Percentiles rank a stretch among this genome's conserved stretches.
Conservation (phyloP, 2,113 vertebrate species). For the Myotis brandtii region DNA sequence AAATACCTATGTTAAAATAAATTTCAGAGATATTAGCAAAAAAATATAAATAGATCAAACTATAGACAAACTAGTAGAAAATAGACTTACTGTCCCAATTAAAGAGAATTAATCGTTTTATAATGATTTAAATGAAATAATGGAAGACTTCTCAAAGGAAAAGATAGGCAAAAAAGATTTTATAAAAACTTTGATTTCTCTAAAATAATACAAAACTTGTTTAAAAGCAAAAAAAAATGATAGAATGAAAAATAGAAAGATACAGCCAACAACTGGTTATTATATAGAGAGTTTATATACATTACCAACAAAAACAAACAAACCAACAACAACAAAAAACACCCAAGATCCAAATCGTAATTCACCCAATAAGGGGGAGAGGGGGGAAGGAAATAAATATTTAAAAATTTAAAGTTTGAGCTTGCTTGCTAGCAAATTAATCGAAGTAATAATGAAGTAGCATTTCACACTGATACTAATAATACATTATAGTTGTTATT, state of each 20-base stretch:
- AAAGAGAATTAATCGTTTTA: conserved; percentile 10
- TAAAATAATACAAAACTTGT: conserved; percentile 26
- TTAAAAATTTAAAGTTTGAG: neutral
- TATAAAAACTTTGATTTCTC: conserved; percentile 22
- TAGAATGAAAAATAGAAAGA: conserved; percentile 23
- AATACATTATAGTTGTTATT: neutral
- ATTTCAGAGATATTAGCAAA: conserved; percentile 43
- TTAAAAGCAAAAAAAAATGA: conserved; percentile 40
- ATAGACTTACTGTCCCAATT: neutral
- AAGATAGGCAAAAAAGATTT: conserved; percentile 5
- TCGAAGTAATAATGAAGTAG: conserved; percentile 9
- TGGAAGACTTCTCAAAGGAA: conserved; percentile 42
- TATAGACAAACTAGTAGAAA: neutral
- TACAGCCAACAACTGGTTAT: neutral
- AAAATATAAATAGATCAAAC: conserved; percentile 14
- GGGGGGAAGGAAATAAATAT: neutral
- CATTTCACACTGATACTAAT: neutral
- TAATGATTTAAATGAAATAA: conserved; percentile 26
- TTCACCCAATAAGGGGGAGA: neutral
- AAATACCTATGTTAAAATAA: conserved; percentile 49
- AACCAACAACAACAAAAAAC: neutral
- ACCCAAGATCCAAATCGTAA: neutral
- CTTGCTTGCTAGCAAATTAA: conserved; percentile 35
- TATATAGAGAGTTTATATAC: neutral
- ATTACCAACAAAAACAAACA: neutral